Base-by-base conservation (phyloP, 1,140 invertebrate genomes). In the Probaryconus sp. region DNA sequence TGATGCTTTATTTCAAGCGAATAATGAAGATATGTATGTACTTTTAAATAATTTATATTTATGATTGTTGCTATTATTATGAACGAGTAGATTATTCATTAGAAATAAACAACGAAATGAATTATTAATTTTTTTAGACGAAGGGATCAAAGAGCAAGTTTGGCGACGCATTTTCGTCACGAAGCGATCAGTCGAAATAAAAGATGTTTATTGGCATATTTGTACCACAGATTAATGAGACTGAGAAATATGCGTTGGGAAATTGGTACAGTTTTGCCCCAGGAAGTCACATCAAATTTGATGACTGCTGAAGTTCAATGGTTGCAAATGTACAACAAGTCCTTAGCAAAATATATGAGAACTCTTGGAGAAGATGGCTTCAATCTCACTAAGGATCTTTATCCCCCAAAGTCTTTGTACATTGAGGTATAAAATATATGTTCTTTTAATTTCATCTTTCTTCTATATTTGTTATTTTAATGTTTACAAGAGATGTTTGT, bases 351-450 rank as follows among this genome's bases (percentile, higher is more conserved):
- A 5, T 98, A 97, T 81, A 98, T 98, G 97, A 91, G 92, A 79
- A 91, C 92, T 0, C 89, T 98, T 65, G 96, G 96, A 5, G 92
- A 93, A 89, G 92, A 90, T 64, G 94, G 95, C 3, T 89, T 98
- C 37, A 96, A 99, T 88, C 88, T 99, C 4, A 95, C 94, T 13
- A 91, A 95, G 67, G 93, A 98, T 85, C 85, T 95, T n/a, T 92
- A 93, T 38, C 97, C 97, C 51, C 97, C 97, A 1, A 98, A 98
- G 84, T 93, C 94, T 6, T 88, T 98, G 7, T 98, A 94, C 81
- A 93, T 98, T 58, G 95, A 98, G 90, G 92, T 93, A 86, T 78
- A 60, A 11, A 17, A 18, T 43, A 53, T n/a, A 51, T 17, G 18
- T 18, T 13, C 31, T 24, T 33, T 26, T 20, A 7, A 4, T 3